A percentile compares a stretch with the other conserved stretches of the same genome.
Conservation (phyloP, 2,797 vertebrate species). For the Pseudocheirus occidentalis region DNA sequence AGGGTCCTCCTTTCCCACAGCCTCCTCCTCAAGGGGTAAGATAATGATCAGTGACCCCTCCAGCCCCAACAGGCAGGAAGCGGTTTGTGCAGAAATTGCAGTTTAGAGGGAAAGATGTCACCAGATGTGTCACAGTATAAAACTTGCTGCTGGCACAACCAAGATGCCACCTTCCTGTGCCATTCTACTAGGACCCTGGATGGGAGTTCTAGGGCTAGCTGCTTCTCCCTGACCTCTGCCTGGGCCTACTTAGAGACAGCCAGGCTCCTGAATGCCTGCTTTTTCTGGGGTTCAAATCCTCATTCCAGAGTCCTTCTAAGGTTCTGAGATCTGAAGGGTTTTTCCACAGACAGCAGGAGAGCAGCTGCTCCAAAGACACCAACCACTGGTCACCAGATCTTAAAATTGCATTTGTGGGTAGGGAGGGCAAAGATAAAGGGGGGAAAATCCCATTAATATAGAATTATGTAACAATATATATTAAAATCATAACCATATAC, state of each 20-base stretch:
- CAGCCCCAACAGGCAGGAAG: constrained; percentile 44
- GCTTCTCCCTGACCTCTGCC: constrained; percentile 26
- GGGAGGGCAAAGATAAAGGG: constrained; percentile 40
- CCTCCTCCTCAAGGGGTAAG: not conserved
- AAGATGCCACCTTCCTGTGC: constrained; percentile 57
- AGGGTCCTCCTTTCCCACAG: not conserved
- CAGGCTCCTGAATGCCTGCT: not conserved
- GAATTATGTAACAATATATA: constrained; percentile 76
- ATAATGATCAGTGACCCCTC: constrained; percentile 1
- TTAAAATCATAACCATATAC: constrained; percentile 75
- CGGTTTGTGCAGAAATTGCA: constrained; percentile 42
- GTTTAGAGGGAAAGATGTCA: constrained; percentile 74
- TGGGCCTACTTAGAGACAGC: constrained; percentile 4
- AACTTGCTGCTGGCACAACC: constrained; percentile 19
- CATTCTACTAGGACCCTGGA: not conserved
- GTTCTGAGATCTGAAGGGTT: constrained; percentile 31
- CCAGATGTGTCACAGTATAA: constrained; percentile 67
- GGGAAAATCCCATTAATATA: constrained; percentile 60
- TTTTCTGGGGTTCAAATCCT: not conserved
- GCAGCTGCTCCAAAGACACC: constrained; percentile 34
- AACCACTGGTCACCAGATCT: constrained; percentile 48
- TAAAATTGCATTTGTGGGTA: constrained; percentile 49
- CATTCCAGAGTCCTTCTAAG: not conserved
- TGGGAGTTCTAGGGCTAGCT: not conserved
- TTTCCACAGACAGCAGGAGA: constrained; percentile 29